Percentiles rank a stretch among this genome's conserved stretches.
These are phyloP conservation scores for Rosalia funebris DNA, from an alignment of 2,888 invertebrate species.

Conservation along the genomic window DNA sequence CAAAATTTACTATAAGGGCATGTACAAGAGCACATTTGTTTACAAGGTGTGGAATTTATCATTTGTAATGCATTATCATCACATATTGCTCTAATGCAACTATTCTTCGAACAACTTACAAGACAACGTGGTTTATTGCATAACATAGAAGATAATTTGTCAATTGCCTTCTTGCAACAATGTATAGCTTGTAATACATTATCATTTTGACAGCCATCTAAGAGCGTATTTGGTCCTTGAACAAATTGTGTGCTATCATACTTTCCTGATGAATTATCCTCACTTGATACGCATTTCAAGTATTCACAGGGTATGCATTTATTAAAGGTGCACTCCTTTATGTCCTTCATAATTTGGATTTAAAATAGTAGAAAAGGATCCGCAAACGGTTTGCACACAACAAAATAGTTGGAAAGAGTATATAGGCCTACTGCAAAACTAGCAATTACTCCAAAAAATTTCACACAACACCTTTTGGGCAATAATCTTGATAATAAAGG, in stretches of 20 bases:
- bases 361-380: conserved; percentile 37
- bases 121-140: not conserved
- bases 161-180: conserved; percentile 9
- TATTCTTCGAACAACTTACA: not conserved
- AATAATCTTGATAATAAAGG: conserved; percentile 26
- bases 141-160: not conserved
- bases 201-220: not conserved
- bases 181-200: conserved; percentile 5
- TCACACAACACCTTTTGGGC: conserved; percentile 40
- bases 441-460: conserved; percentile 36
- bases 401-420: conserved; percentile 30
- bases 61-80: not conserved
- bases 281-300: not conserved
- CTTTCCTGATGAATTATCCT: not conserved
- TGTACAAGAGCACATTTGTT: not conserved
- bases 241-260: not conserved
- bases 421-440: conserved; percentile 34
- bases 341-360: not conserved
- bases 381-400: conserved; percentile 40
- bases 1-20: not conserved
- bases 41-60: not conserved
- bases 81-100: not conserved
- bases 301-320: not conserved
- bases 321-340: not conserved
- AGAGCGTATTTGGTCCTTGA: not conserved